Conservation (phyloP, 2,113 vertebrate species). For the Pangasianodon hypophthalmus region DNA sequence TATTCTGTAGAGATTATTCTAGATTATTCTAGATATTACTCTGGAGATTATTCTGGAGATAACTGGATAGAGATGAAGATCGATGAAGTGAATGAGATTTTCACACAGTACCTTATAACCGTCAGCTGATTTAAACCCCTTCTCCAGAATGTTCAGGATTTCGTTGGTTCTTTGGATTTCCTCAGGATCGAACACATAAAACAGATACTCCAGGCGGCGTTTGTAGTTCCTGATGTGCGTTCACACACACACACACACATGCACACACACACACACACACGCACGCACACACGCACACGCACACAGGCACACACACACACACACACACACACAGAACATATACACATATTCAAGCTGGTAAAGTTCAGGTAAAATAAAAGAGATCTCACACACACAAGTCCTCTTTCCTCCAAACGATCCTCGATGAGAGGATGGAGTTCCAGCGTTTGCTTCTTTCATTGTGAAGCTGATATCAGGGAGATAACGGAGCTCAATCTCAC, state of each 20-base stretch:
- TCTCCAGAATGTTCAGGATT: slow-evolving; percentile 75
- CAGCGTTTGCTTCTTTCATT: background rate
- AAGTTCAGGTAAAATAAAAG: background rate
- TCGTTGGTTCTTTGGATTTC: slow-evolving; percentile 64
- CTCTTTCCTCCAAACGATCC: background rate
- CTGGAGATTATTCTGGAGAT: background rate
- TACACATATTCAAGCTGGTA: background rate
- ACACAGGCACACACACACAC: slow-evolving; percentile 37
- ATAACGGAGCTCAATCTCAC: too few species aligned
- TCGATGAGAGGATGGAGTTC: background rate
- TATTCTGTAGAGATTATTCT: too few species aligned
- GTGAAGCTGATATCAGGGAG: background rate
- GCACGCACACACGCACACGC: background rate
- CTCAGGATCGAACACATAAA: slow-evolving; percentile 76
- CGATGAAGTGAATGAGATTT: background rate
- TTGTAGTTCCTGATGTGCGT: slow-evolving; percentile 70
- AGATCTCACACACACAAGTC: background rate
- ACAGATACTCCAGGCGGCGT: slow-evolving; percentile 79
- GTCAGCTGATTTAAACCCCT: slow-evolving; percentile 75
- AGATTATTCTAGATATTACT: background rate
- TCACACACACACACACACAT: slow-evolving; percentile 29
- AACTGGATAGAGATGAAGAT: too few species aligned
- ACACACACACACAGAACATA: background rate
- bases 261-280: background rate
- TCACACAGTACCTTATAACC: slow-evolving; percentile 62